phyloP scores from a whole-genome alignment of 2,797 vertebrate species.

The Sylvilagus floridanus region DNA sequence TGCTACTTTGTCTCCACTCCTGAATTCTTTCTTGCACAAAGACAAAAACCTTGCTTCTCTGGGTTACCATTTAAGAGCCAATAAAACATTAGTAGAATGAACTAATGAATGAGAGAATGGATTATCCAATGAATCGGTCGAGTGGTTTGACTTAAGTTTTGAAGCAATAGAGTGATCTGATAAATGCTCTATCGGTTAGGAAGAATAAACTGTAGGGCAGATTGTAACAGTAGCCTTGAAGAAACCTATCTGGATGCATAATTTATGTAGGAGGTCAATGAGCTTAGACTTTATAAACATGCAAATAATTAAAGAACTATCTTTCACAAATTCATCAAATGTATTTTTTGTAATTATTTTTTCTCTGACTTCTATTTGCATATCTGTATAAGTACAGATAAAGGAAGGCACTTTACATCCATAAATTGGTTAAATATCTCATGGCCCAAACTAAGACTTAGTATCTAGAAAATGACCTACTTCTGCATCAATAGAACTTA shows the following conservation, averaged over 20 bases:
- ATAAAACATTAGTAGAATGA: not conserved
- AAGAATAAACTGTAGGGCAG: not conserved
- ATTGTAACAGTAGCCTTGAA: not conserved
- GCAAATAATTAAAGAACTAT: not conserved
- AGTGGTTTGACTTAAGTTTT: not conserved
- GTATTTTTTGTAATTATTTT: not conserved
- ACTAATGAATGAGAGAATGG: constrained; percentile 2
- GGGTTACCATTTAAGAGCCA: not conserved
- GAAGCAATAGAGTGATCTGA: not conserved
- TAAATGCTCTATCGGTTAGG: not conserved
- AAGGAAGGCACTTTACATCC: not conserved
- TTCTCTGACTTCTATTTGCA: not conserved
- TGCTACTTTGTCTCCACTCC: too few relatives aligned
- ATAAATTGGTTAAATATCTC: constrained; percentile 26
- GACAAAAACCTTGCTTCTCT: too few relatives aligned
- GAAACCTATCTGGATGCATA: not conserved
- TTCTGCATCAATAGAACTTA: not conserved
- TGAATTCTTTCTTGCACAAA: too few relatives aligned
- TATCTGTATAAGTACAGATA: not conserved
- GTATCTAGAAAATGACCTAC: not conserved
- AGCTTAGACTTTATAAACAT: not conserved
- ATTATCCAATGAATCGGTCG: not conserved
- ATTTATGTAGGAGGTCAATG: not conserved
- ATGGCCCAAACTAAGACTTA: not conserved
- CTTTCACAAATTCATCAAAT: constrained; percentile 1